Evolutionary conservation across 1,140 invertebrate genomes (phyloP).

Genomic region (Metopolophium dirhodum): DNA sequence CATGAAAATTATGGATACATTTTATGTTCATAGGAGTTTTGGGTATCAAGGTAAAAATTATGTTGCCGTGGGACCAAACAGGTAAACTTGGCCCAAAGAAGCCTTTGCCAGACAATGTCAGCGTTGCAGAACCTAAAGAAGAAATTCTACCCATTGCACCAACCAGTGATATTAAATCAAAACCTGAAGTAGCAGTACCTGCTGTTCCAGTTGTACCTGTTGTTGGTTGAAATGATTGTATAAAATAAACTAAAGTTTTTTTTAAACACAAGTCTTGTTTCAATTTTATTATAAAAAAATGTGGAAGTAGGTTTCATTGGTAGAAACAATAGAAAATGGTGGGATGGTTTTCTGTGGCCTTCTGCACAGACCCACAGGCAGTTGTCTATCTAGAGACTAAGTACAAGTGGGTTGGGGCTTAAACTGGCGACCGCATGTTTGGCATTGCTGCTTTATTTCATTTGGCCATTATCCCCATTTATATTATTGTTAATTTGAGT

Average conservation of each 20-base stretch:
- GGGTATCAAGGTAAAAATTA: slow-evolving; percentile 98
- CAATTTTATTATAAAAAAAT: background rate
- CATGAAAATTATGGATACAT: background rate
- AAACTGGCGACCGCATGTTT: too few species aligned
- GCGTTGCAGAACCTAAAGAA: slow-evolving; percentile 93
- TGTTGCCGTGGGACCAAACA: slow-evolving; percentile 96
- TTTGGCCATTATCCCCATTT: too few species aligned
- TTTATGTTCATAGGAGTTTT: slow-evolving; percentile 68
- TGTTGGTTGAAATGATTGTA: slow-evolving; percentile 43
- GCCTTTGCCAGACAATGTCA: slow-evolving; percentile 95
- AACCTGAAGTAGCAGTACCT: slow-evolving; percentile 52
- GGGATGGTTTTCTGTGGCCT: background rate
- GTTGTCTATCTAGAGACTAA: background rate
- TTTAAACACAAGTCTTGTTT: slow-evolving; percentile 14
- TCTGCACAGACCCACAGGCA: background rate
- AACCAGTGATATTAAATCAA: slow-evolving; percentile 70
- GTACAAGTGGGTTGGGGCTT: too few species aligned
- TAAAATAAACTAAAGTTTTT: slow-evolving; percentile 49
- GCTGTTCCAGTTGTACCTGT: slow-evolving; percentile 46
- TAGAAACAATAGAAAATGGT: background rate
- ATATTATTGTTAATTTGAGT: too few species aligned
- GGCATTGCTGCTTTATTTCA: too few species aligned
- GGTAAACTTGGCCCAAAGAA: slow-evolving; percentile 97
- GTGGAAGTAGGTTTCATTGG: too few species aligned
- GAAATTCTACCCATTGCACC: slow-evolving; percentile 72